phyloP scores from a whole-genome alignment of 2,113 vertebrate species.

The Murina feae region DNA sequence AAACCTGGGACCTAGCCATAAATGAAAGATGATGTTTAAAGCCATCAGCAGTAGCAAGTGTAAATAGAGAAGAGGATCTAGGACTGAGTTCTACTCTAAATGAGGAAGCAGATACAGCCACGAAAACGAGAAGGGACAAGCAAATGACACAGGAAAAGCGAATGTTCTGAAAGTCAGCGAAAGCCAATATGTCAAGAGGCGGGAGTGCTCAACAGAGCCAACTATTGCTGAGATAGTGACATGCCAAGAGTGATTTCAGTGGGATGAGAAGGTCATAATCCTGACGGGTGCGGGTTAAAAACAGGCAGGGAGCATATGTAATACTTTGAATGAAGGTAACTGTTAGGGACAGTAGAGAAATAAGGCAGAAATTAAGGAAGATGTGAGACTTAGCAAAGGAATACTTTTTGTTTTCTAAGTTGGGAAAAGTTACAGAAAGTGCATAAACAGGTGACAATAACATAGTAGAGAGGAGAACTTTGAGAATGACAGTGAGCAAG shows the following conservation, averaged over 20 bases:
- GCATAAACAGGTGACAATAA: neutral
- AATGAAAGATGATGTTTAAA: neutral
- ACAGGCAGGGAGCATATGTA: neutral
- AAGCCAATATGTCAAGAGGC: neutral
- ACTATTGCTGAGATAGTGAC: neutral
- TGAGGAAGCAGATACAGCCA: neutral
- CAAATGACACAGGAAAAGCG: neutral
- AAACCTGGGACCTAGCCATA: neutral
- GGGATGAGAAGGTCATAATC: neutral
- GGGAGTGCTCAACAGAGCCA: neutral
- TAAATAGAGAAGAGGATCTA: neutral
- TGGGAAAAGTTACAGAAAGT: neutral
- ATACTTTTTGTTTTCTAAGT: neutral
- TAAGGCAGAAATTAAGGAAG: neutral
- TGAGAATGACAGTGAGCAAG: neutral
- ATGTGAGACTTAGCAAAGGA: neutral
- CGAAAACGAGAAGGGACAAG: neutral
- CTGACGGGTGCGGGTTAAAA: neutral
- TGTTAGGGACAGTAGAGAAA: neutral
- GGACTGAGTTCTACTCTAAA: neutral
- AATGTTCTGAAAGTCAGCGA: neutral
- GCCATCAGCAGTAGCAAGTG: neutral
- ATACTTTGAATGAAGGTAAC: neutral
- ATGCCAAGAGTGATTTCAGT: neutral
- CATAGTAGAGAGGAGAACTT: neutral